These are phyloP conservation scores for Noctua janthe DNA, from an alignment of 2,888 invertebrate genomes.

Conservation along the genomic window DNA sequence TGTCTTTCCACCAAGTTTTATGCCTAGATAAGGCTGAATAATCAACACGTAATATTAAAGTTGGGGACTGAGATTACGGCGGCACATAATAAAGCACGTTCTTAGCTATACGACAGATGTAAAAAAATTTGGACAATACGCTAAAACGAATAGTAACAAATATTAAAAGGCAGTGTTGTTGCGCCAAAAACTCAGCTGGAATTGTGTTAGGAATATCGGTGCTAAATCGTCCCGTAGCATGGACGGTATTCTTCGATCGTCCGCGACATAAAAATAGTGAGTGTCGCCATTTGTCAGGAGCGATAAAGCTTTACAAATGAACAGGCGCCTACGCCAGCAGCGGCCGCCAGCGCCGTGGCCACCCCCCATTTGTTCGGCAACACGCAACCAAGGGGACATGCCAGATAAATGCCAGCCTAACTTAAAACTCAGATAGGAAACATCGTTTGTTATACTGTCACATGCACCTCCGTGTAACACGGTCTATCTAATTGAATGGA, in stretches of 20 bases:
- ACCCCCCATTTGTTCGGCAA: slow-evolving; percentile 82
- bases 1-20: slow-evolving; percentile 87
- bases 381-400: slow-evolving; percentile 83
- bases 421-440: slow-evolving; percentile 78
- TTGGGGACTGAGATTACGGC: slow-evolving; percentile 64
- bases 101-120: slow-evolving; percentile 18
- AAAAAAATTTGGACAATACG: slow-evolving; percentile 28
- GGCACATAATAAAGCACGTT: slow-evolving; percentile 59
- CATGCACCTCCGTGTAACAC: slow-evolving; percentile 68
- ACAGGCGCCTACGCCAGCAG: slow-evolving; percentile 81
- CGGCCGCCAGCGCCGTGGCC: slow-evolving; percentile 77
- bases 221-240: slow-evolving; percentile 54
- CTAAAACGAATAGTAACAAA: slow-evolving; percentile 23
- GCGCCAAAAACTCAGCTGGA: slow-evolving; percentile 32
- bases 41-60: slow-evolving; percentile 83
- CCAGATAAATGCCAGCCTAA: slow-evolving; percentile 80
- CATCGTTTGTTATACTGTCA: slow-evolving; percentile 75
- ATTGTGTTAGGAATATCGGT: slow-evolving; percentile 52
- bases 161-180: slow-evolving; percentile 22
- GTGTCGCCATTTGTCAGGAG: slow-evolving; percentile 84
- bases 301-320: slow-evolving; percentile 88
- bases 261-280: slow-evolving; percentile 84
- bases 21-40: slow-evolving; percentile 85
- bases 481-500: slow-evolving; percentile 66
- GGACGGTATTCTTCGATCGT: slow-evolving; percentile 78